These are phyloP conservation scores for Myotis yumanensis DNA, from an alignment of 2,113 vertebrate species.

Conservation along the genomic window DNA sequence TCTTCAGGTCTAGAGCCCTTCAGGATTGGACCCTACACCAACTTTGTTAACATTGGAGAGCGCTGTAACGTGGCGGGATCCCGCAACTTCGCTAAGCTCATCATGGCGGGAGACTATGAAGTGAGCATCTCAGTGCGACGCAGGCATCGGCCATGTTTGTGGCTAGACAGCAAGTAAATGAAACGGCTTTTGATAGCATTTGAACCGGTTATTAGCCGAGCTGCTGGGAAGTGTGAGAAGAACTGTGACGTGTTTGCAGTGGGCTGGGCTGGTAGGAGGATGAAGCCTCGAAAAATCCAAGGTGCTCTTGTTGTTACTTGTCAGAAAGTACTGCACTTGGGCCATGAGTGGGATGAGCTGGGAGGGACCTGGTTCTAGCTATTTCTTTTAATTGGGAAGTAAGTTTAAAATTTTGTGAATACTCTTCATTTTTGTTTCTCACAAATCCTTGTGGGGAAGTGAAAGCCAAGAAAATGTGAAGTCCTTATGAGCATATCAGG, in stretches of 20 bases:
- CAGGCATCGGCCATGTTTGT: background rate
- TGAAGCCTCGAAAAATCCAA: background rate
- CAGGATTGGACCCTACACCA: slow-evolving; percentile 94
- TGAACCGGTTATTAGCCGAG: background rate
- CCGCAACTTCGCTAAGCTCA: slow-evolving; percentile 94
- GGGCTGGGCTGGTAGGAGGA: background rate
- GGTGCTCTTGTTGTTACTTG: background rate
- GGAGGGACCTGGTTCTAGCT: background rate
- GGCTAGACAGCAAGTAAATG: slow-evolving; percentile 23
- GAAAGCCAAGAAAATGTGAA: slow-evolving; percentile 6
- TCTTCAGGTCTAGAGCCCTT: slow-evolving; percentile 94
- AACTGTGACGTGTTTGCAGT: background rate
- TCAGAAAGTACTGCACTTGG: background rate
- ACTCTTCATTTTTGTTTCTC: background rate
- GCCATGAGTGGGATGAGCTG: background rate
- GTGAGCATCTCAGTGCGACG: slow-evolving; percentile 79
- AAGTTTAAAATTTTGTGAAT: background rate
- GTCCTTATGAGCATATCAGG: background rate
- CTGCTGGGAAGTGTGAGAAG: background rate
- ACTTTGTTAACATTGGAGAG: slow-evolving; percentile 98
- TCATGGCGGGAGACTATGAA: slow-evolving; percentile 95
- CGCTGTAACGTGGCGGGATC: slow-evolving; percentile 98
- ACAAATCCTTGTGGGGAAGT: background rate
- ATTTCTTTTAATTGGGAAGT: background rate
- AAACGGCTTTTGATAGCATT: background rate